Conservation (phyloP, 1,140 invertebrate genomes). For the Lerema accius region DNA sequence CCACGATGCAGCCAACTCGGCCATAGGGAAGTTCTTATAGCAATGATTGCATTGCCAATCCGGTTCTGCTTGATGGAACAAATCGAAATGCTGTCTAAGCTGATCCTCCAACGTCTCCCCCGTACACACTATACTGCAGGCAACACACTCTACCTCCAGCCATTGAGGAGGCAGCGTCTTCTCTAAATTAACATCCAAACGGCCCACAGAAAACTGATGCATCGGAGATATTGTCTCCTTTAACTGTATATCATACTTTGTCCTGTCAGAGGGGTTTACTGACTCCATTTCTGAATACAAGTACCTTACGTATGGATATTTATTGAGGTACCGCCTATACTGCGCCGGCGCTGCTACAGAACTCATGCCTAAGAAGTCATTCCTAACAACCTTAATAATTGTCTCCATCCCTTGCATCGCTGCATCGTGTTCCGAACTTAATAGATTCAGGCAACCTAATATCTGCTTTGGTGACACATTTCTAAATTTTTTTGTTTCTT, state of each 20-base stretch:
- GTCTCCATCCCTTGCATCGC: conserved; percentile 14
- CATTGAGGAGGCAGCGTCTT: neutral
- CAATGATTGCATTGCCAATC: conserved; percentile 56
- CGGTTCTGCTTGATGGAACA: conserved; percentile 39
- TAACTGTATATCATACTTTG: conserved; percentile 58
- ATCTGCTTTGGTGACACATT: conserved; percentile 5
- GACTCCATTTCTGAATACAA: conserved; percentile 42
- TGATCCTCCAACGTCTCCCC: conserved; percentile 11
- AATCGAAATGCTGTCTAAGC: conserved; percentile 43
- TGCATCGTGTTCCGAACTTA: conserved; percentile 6
- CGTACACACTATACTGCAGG: conserved; percentile 39
- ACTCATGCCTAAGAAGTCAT: conserved; percentile 35
- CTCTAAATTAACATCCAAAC: neutral
- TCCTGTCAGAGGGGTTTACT: neutral
- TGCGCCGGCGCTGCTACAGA: conserved; percentile 17
- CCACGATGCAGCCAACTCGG: conserved; percentile 33
- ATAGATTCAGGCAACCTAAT: conserved; percentile 7
- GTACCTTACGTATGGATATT: conserved; percentile 57
- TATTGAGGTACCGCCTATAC: conserved; percentile 45
- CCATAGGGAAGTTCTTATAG: conserved; percentile 39
- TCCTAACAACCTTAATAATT: conserved; percentile 41
- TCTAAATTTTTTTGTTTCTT: conserved; percentile 4
- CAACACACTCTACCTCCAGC: conserved; percentile 37
- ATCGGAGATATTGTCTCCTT: conserved; percentile 51
- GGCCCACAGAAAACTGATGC: conserved; percentile 35